These are phyloP conservation scores for Xenopus laevis DNA, from an alignment of 2,113 vertebrate species.

Conservation along the genomic window DNA sequence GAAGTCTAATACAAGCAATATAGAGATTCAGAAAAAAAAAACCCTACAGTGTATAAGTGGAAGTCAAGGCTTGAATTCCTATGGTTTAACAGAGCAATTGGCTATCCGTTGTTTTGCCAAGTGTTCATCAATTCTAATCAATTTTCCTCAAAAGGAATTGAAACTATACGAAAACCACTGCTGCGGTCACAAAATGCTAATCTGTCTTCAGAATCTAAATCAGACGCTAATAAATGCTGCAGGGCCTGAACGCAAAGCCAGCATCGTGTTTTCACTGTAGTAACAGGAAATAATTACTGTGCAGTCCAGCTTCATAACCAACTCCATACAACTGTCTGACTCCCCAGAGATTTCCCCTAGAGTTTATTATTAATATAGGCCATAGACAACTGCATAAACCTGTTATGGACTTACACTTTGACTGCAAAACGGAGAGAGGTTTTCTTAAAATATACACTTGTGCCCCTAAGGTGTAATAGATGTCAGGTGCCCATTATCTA, in stretches of 20 bases:
- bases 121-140: conserved; percentile 44
- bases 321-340: conserved; percentile 1
- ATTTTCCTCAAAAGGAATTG: conserved; percentile 43
- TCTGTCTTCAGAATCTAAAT: conserved; percentile 35
- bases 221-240: conserved; percentile 36
- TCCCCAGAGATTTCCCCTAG: conserved; percentile 10
- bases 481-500: conserved; percentile 19
- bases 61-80: conserved; percentile 37
- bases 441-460: no score
- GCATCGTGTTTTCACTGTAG: conserved; percentile 15
- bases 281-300: conserved; percentile 42
- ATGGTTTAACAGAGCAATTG: conserved; percentile 44
- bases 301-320: conserved; percentile 14
- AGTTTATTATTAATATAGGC: conserved; percentile 36
- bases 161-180: conserved; percentile 29
- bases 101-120: conserved; percentile 31
- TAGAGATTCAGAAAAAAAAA: conserved; percentile 15
- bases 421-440: conserved; percentile 3
- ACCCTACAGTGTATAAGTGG: conserved; percentile 41
- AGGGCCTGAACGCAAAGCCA: conserved; percentile 6
- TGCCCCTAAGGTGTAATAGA: conserved; percentile 17
- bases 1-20: conserved; percentile 23
- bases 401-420: conserved; percentile 1
- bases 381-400: conserved; percentile 15
- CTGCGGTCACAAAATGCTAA: conserved; percentile 35